Evolutionary conservation across 2,888 invertebrate species (phyloP), one percentile per base, ranked within the genome.

Genomic region (Drosophila planitibia): DNA sequence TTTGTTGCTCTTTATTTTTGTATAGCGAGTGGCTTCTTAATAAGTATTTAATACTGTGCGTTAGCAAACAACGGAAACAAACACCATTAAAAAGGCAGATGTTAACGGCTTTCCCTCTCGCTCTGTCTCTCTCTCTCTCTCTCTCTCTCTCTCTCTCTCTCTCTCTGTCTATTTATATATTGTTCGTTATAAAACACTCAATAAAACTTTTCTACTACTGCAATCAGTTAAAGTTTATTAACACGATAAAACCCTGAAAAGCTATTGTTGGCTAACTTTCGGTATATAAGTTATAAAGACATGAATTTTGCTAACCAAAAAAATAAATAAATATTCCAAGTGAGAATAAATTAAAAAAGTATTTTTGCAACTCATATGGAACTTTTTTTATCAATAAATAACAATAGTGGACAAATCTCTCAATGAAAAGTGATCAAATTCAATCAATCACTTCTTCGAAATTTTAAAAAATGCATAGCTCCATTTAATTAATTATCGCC

Each of bases 61-160:
- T 25, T 19, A 16, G 39, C 53, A 54, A 63, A 65, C 37, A 64
- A 49, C 57, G 39, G 19, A 47, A 47, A 37, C 37, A 33, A 30
- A 25, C 32, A 51, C 9, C 16, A 35, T 19, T 19, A 19, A 30
- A 33, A 55, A 19, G 19, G 25, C 54, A 25, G 47, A 25, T 47
- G 16, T 25, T 47, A 47, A 16, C 22, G 2, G 47, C 16, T 16
- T 47, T 25, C 16, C 14, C 47, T n/a, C 5, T n/a, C 41, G 1
- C 19, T 4, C 10, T 44, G 14, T 47, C 2, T 47, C 7, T 6
- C 22, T 22, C 22, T 6, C 3, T 22, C 12, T 14, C 22, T 16
- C 22, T 16, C 2, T 16, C 22, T 47, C 47, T 22, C 7, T 7
- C 16, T 37, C 16, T 16, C 16, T 16, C 37, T 16, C 6, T 37